Percentiles rank a stretch among this genome's conserved stretches.
Evolutionary conservation across 1,140 invertebrate species (phyloP).

Genomic region (Papilio dardanus): DNA sequence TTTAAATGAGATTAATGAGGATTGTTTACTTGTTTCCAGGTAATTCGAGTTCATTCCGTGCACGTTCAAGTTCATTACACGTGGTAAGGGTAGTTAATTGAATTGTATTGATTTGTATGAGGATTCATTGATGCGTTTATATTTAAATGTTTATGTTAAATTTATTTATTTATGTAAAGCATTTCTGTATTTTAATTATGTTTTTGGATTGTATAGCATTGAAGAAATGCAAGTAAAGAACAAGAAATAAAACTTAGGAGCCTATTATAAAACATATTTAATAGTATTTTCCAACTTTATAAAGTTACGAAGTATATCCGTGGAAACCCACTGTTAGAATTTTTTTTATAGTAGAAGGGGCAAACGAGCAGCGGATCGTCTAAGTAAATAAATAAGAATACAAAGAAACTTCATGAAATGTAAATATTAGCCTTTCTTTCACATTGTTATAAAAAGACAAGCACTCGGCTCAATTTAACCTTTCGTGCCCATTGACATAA

Average conservation of each 20-base stretch:
- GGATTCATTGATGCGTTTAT: background rate
- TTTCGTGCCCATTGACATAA: slow-evolving; percentile 59
- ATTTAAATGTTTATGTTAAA: background rate
- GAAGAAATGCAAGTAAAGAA: background rate
- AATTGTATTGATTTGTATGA: background rate
- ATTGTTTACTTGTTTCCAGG: slow-evolving; percentile 38
- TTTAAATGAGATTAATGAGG: slow-evolving; percentile 34
- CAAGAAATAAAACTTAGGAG: no score
- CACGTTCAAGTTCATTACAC: slow-evolving; percentile 37
- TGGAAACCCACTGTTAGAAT: background rate
- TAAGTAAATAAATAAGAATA: no score
- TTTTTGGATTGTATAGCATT: background rate
- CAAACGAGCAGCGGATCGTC: no score
- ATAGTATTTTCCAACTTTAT: no score
- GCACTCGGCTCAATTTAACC: slow-evolving; percentile 30
- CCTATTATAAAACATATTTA: no score
- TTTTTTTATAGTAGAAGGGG: no score
- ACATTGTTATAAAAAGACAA: background rate
- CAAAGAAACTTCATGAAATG: background rate
- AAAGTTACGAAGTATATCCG: background rate
- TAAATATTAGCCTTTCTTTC: background rate
- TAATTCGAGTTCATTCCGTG: slow-evolving; percentile 35
- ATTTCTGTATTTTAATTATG: background rate
- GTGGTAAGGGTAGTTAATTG: slow-evolving; percentile 33
- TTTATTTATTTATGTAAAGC: slow-evolving; percentile 4